A percentile compares a stretch with the other conserved stretches of the same genome.
Conservation (phyloP, 2,113 vertebrate species). For the Lipophrys pholis region DNA sequence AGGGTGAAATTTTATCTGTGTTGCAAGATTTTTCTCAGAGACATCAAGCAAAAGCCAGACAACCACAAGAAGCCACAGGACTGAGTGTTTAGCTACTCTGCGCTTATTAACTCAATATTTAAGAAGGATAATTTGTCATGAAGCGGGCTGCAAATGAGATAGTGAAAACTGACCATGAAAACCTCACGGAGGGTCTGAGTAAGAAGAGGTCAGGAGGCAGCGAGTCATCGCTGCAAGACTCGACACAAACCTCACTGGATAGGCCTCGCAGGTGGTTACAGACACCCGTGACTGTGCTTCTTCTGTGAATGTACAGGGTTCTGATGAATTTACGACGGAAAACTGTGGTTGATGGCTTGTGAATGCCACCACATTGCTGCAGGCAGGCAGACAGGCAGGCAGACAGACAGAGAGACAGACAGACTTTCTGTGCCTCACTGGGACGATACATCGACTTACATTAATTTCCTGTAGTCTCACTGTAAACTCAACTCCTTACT, state of each 20-base stretch:
- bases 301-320: neutral
- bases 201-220: constrained; percentile 32
- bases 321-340: constrained; percentile 10
- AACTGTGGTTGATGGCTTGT: constrained; percentile 11
- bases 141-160: constrained; percentile 27
- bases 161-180: constrained; percentile 62
- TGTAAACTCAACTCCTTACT: too few species aligned
- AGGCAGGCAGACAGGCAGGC: neutral
- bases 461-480: too few species aligned
- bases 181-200: constrained; percentile 54
- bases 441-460: too few species aligned
- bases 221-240: constrained; percentile 38
- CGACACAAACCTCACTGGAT: constrained; percentile 39
- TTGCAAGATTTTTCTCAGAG: constrained; percentile 65
- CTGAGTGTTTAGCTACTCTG: constrained; percentile 38
- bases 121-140: constrained; percentile 62
- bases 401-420: neutral
- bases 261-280: neutral
- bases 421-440: neutral
- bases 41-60: constrained; percentile 60
- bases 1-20: constrained; percentile 72
- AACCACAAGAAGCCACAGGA: constrained; percentile 40
- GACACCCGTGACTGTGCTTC: constrained; percentile 17
- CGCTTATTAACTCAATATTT: constrained; percentile 50
- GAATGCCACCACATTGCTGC: neutral